Evolutionary conservation across 1,140 invertebrate species (phyloP).

Genomic region (Lordiphosa mommai): DNA sequence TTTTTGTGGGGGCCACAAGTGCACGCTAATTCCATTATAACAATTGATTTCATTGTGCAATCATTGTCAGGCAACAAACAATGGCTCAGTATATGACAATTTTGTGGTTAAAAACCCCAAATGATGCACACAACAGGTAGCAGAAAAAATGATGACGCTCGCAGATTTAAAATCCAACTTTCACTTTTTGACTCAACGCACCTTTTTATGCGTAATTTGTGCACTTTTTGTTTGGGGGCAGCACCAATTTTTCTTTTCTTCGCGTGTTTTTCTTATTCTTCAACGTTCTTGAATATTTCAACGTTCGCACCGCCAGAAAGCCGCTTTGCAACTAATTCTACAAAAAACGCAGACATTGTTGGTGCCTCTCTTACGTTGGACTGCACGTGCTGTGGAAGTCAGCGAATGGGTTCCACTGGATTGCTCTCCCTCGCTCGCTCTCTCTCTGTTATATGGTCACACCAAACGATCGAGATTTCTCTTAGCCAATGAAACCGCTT

Average conservation of each 20-base stretch:
- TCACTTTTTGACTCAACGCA: slow-evolving; percentile 50
- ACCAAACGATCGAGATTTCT: slow-evolving; percentile 19
- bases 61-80: slow-evolving; percentile 66
- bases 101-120: slow-evolving; percentile 36
- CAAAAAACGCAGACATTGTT: slow-evolving; percentile 28
- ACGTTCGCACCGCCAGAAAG: slow-evolving; percentile 56
- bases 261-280: slow-evolving; percentile 7
- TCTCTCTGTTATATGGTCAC: slow-evolving; percentile 1
- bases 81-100: slow-evolving; percentile 41
- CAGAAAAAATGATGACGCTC: slow-evolving; percentile 15
- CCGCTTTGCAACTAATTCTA: slow-evolving; percentile 72
- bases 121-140: slow-evolving; percentile 29
- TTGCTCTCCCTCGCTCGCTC: slow-evolving; percentile 14
- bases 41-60: slow-evolving; percentile 78
- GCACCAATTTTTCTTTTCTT: slow-evolving; percentile 43
- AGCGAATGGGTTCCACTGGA: slow-evolving; percentile 30
- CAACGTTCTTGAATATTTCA: slow-evolving; percentile 12
- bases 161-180: slow-evolving; percentile 39
- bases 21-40: slow-evolving; percentile 75
- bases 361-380: slow-evolving; percentile 5
- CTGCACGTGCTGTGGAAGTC: slow-evolving; percentile 62
- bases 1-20: slow-evolving; percentile 25
- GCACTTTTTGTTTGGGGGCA: slow-evolving; percentile 31
- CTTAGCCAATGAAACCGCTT: slow-evolving; percentile 16
- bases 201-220: slow-evolving; percentile 42